A percentile compares a stretch with the other conserved stretches of the same genome.
These are phyloP conservation scores for Zygogramma bicolorata DNA, from an alignment of 2,888 invertebrate species.

Conservation along the genomic window DNA sequence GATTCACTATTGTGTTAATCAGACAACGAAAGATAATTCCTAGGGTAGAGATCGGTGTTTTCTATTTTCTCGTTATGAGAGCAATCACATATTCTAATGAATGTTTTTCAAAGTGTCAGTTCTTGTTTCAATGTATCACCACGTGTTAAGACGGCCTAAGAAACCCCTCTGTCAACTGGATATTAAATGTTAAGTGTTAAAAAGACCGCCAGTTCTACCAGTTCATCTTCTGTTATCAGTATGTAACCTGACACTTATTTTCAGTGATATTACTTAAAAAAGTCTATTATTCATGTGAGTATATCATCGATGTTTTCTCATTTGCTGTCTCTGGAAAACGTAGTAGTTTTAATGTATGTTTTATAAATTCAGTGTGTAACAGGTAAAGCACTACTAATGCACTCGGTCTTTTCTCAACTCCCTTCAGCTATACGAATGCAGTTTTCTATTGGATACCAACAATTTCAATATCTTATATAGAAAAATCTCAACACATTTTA, in stretches of 20 bases:
- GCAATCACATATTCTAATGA: not conserved
- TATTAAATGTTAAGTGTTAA: slow-evolving; percentile 22
- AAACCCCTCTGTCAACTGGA: not conserved
- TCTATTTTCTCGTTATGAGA: not conserved
- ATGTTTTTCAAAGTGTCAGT: not conserved
- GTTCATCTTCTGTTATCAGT: slow-evolving; percentile 58
- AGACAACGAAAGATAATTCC: too few species aligned
- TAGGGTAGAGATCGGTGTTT: not conserved
- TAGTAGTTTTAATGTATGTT: not conserved
- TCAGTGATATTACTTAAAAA: slow-evolving; percentile 22
- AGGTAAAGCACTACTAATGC: not conserved
- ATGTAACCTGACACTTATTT: slow-evolving; percentile 64
- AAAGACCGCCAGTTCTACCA: slow-evolving; percentile 57
- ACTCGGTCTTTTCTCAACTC: not conserved
- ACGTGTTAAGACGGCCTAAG: not conserved
- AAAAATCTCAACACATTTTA: too few species aligned
- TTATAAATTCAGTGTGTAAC: not conserved
- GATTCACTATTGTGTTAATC: too few species aligned
- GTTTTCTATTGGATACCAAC: not conserved
- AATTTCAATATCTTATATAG: too few species aligned
- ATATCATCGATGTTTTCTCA: slow-evolving; percentile 1
- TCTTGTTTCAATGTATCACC: not conserved
- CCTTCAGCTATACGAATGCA: not conserved
- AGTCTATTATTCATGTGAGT: slow-evolving; percentile 20
- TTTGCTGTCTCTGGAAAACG: not conserved